phyloP scores from a whole-genome alignment of 2,797 vertebrate genomes.

The Manis crassicaudata region DNA sequence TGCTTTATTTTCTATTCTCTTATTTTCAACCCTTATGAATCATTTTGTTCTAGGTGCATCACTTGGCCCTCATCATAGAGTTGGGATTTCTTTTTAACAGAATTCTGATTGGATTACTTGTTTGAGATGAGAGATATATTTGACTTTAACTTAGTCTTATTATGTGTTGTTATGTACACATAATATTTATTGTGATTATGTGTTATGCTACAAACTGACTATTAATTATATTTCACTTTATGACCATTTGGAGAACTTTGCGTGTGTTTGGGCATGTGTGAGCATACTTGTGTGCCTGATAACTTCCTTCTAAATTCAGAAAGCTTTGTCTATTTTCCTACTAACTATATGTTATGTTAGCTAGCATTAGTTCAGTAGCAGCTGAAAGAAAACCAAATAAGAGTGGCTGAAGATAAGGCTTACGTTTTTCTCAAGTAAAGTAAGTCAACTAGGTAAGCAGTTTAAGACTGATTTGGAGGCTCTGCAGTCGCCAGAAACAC shows the following conservation, averaged over 20 bases:
- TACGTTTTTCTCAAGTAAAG: not conserved
- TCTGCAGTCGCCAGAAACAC: not conserved
- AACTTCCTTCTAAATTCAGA: slow-evolving; percentile 15
- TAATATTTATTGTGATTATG: not conserved
- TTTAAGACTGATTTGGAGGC: not conserved
- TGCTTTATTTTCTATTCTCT: not conserved
- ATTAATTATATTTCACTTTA: not conserved
- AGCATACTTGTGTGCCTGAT: not conserved
- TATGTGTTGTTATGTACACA: not conserved
- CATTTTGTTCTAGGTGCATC: not conserved
- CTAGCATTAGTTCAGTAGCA: not conserved
- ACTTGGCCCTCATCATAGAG: not conserved
- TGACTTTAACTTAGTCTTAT: not conserved
- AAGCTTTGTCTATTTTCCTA: not conserved
- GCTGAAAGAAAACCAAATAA: not conserved
- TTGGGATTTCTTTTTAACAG: not conserved
- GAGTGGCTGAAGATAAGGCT: not conserved
- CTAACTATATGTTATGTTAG: not conserved
- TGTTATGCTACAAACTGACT: not conserved
- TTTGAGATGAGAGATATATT: not conserved
- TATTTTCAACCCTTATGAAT: not conserved
- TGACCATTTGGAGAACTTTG: not conserved
- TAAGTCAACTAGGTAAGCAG: not conserved
- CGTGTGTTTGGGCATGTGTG: not conserved
- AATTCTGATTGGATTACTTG: not conserved